A percentile compares a stretch with the other conserved stretches of the same genome.
These are phyloP conservation scores for Hydra vulgaris DNA, from an alignment of 30 jellyfish, hydroid and myxozoan species.

Conservation along the genomic window DNA sequence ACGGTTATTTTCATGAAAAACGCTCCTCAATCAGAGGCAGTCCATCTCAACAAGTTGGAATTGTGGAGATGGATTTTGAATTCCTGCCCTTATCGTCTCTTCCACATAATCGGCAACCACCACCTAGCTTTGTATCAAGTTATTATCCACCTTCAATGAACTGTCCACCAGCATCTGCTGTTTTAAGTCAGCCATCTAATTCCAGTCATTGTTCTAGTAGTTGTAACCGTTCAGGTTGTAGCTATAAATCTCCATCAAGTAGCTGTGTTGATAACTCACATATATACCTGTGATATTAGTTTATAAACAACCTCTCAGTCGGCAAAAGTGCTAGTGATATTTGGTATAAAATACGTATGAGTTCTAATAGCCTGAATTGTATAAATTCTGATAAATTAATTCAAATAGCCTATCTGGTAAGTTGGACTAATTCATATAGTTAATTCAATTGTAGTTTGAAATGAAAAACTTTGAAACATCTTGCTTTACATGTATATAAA, in stretches of 20 bases:
- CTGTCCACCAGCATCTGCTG: constrained; percentile 31
- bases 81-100: background rate
- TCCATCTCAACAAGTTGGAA: background rate
- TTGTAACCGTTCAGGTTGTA: background rate
- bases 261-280: background rate
- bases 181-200: constrained; percentile 15
- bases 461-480: too few relatives aligned
- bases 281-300: background rate
- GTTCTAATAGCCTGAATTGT: too few relatives aligned
- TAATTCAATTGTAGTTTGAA: too few relatives aligned
- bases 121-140: constrained; percentile 7
- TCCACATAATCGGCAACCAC: constrained; percentile 1
- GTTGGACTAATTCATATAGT: too few relatives aligned
- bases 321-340: too few relatives aligned
- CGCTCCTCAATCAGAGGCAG: background rate
- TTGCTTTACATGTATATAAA: too few relatives aligned
- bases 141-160: constrained; percentile 25
- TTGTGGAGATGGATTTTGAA: too few relatives aligned
- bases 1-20: background rate
- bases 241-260: background rate
- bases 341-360: too few relatives aligned
- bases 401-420: too few relatives aligned
- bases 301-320: too few relatives aligned
- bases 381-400: too few relatives aligned
- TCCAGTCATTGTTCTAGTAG: background rate